Evolutionary conservation across 2,113 vertebrate genomes (phyloP).

Genomic region (Motacilla tschutschensis): DNA sequence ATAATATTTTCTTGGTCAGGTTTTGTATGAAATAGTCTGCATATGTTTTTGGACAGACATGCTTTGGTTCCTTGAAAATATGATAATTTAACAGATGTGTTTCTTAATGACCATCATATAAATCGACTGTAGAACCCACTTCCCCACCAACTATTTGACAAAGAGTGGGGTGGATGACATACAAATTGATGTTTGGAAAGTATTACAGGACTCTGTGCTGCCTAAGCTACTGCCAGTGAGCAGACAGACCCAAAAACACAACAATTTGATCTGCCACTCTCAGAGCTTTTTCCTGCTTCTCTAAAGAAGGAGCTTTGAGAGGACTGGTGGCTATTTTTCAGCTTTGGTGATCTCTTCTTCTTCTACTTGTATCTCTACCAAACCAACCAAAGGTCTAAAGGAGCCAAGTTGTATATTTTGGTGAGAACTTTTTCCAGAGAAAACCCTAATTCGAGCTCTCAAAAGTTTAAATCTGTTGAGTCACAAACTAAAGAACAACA

Average conservation of each 20-base stretch:
- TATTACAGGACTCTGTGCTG: neutral
- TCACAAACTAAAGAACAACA: neutral
- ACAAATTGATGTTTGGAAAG: neutral
- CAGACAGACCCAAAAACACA: neutral
- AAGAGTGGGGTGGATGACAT: neutral
- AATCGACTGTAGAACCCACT: neutral
- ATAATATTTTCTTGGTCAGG: neutral
- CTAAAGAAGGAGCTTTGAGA: neutral
- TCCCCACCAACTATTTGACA: neutral
- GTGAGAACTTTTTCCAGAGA: neutral
- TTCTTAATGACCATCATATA: neutral
- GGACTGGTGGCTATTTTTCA: neutral
- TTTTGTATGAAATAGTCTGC: neutral
- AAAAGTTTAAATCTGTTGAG: neutral
- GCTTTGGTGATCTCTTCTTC: neutral
- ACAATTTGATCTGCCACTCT: neutral
- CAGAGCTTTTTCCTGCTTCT: neutral
- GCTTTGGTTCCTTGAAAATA: neutral
- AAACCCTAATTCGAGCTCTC: fast-evolving
- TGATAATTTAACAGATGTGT: neutral
- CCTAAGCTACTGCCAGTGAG: neutral
- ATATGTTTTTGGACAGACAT: neutral
- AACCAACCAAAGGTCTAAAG: neutral
- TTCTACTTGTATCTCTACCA: neutral
- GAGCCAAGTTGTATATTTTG: neutral